Conservation (phyloP, 2,113 vertebrate genomes). For the Sapayoa aenigma region DNA sequence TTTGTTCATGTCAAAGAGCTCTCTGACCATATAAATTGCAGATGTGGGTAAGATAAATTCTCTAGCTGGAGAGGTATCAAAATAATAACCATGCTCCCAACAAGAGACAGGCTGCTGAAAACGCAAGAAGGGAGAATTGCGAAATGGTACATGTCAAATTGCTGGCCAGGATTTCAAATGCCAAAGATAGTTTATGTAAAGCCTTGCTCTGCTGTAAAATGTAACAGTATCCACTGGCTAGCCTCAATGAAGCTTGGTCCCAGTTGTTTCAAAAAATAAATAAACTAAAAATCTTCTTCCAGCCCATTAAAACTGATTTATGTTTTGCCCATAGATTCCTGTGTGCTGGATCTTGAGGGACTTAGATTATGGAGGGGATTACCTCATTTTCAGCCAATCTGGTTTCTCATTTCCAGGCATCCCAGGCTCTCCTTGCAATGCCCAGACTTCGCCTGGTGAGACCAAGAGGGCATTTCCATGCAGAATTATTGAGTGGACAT, state of each 20-base stretch:
- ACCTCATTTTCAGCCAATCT: constrained; percentile 58
- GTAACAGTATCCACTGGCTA: constrained; percentile 75
- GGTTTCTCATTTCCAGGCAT: constrained; percentile 16
- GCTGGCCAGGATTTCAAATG: constrained; percentile 77
- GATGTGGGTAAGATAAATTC: constrained; percentile 67
- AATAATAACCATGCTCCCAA: constrained; percentile 49
- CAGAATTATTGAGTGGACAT: neutral
- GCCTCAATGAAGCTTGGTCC: constrained; percentile 64
- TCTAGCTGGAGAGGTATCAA: constrained; percentile 51
- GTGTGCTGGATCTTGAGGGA: constrained; percentile 41
- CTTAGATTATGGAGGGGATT: constrained; percentile 44
- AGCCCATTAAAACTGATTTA: constrained; percentile 73
- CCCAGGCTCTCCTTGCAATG: neutral
- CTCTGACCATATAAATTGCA: constrained; percentile 60
- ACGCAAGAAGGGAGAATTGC: constrained; percentile 64
- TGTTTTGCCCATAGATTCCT: constrained; percentile 66
- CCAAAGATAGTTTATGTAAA: constrained; percentile 80
- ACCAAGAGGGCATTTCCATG: neutral
- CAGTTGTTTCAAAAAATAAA: constrained; percentile 78
- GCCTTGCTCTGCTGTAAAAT: constrained; percentile 75
- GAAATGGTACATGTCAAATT: constrained; percentile 75
- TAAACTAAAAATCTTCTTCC: constrained; percentile 73
- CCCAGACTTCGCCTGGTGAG: neutral
- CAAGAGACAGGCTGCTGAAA: constrained; percentile 65
- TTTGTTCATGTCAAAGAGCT: constrained; percentile 56